Conservation (phyloP, 2,797 vertebrate genomes). For the Tarsius wallacei region DNA sequence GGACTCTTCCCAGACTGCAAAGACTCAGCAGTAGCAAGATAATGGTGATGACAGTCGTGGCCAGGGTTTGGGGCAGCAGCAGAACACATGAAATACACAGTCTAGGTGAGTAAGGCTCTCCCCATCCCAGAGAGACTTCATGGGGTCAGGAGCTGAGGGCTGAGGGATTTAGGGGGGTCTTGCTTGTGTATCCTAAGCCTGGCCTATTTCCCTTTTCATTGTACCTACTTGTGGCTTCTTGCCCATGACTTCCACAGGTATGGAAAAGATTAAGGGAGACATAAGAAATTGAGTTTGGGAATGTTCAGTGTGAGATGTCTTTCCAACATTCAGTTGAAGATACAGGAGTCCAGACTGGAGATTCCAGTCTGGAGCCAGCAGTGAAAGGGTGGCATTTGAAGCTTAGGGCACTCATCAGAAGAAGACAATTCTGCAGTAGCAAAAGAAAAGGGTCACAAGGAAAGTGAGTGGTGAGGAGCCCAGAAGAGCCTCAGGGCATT, state of each 20-base stretch:
- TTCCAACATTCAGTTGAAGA: neutral
- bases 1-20: neutral
- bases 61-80: neutral
- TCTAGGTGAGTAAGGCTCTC: neutral
- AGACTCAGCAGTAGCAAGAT: neutral
- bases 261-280: neutral
- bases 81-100: rapidly evolving
- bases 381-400: neutral
- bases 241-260: neutral
- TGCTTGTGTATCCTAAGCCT: neutral
- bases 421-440: neutral
- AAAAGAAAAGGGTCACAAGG: neutral
- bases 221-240: neutral
- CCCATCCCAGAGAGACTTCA: neutral
- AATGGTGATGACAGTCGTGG: neutral
- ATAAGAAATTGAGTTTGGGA: neutral
- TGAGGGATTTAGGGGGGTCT: neutral
- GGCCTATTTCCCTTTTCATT: neutral
- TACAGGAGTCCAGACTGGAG: neutral
- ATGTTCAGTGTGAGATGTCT: neutral
- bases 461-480: neutral
- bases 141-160: neutral
- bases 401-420: too few relatives aligned
- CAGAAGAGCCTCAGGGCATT: neutral
- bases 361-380: neutral